Evolutionary conservation across 2,113 vertebrate species (phyloP).

Genomic region (Paraplagusia blochii): DNA sequence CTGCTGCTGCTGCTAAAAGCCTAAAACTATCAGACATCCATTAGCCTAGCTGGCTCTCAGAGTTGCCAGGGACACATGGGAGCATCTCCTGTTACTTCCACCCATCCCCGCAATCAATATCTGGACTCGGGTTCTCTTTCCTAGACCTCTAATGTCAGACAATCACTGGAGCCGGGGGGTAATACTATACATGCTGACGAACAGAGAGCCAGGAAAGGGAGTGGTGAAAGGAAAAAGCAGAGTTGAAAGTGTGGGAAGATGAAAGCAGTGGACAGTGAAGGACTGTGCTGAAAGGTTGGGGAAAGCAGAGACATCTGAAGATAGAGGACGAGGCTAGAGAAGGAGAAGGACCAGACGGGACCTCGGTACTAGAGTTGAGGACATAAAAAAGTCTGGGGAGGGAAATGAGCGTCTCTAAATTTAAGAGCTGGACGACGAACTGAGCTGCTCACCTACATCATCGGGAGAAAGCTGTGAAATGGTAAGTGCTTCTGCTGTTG

Average conservation of each 20-base stretch:
- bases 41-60: conserved; percentile 61
- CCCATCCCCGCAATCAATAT: conserved; percentile 93
- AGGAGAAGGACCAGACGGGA: not conserved
- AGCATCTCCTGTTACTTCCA: conserved; percentile 87
- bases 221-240: conserved; percentile 74
- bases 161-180: conserved; percentile 86
- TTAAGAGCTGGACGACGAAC: conserved; percentile 18
- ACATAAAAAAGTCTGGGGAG: conserved; percentile 5
- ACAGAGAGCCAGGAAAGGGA: conserved; percentile 51
- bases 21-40: conserved; percentile 58
- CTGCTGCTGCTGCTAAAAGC: conserved; percentile 61
- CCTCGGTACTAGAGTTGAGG: not conserved
- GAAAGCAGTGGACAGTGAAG: conserved; percentile 41
- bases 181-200: conserved; percentile 93
- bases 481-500: conserved; percentile 45
- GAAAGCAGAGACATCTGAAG: conserved; percentile 24
- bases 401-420: conserved; percentile 9
- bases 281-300: conserved; percentile 24
- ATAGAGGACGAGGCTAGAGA: conserved; percentile 53
- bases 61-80: conserved; percentile 71
- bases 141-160: conserved; percentile 92
- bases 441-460: not conserved
- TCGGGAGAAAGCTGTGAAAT: not conserved
- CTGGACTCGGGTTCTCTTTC: conserved; percentile 93
- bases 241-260: conserved; percentile 32